phyloP scores from a whole-genome alignment of 2,113 vertebrate species.

The Alethe diademata region DNA sequence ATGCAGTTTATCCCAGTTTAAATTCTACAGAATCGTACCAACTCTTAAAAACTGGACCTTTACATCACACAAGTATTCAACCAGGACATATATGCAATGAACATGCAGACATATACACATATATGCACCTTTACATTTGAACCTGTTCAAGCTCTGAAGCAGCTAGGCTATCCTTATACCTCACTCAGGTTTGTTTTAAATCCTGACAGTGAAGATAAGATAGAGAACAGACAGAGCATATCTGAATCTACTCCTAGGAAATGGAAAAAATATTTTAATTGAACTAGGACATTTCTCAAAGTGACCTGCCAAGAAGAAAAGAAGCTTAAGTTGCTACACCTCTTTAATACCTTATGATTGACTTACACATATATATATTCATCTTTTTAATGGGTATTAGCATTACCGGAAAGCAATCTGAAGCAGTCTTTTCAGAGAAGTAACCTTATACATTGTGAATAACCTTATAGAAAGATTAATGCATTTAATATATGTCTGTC shows the following conservation, averaged over 20 bases:
- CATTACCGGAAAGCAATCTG: constrained; percentile 64
- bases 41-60: background rate
- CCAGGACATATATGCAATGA: background rate
- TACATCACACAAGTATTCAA: background rate
- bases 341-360: constrained; percentile 64
- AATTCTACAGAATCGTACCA: background rate
- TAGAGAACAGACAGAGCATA: constrained; percentile 56
- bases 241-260: constrained; percentile 61
- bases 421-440: constrained; percentile 58
- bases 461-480: constrained; percentile 64
- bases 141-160: background rate
- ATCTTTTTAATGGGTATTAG: constrained; percentile 71
- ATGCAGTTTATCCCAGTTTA: background rate
- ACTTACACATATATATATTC: constrained; percentile 67
- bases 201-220: constrained; percentile 51
- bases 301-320: constrained; percentile 62
- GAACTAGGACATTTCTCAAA: constrained; percentile 58
- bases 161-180: background rate
- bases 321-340: constrained; percentile 53
- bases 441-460: constrained; percentile 61
- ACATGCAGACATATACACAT: background rate
- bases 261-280: constrained; percentile 69
- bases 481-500: constrained; percentile 40
- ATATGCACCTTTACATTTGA: background rate
- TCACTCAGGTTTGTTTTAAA: constrained; percentile 60